Conservation (phyloP, 2,797 vertebrate species). For the Rhyacichthys aspro region DNA sequence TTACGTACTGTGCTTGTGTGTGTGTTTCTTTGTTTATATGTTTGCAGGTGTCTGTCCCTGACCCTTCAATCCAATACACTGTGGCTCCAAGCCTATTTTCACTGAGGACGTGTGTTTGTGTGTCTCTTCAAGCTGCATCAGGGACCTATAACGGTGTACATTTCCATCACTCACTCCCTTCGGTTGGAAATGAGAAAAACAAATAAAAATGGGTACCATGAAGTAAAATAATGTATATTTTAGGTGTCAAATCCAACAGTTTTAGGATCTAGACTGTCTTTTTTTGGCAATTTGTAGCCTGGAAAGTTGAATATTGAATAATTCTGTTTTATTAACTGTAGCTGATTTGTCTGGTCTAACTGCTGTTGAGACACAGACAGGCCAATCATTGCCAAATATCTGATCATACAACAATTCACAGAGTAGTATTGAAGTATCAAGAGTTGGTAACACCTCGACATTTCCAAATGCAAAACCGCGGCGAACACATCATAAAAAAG, state of each 20-base stretch:
- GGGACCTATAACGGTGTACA: constrained; percentile 39
- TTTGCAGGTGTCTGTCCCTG: constrained; percentile 49
- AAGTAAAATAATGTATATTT: neutral
- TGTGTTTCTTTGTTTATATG: constrained; percentile 42
- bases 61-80: constrained; percentile 46
- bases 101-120: constrained; percentile 16
- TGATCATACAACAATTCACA: neutral
- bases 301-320: too few species aligned
- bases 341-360: too few species aligned
- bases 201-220: constrained; percentile 8
- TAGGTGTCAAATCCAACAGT: too few species aligned
- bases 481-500: constrained; percentile 6
- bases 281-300: too few species aligned
- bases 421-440: neutral
- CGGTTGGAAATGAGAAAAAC: constrained; percentile 21
- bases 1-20: constrained; percentile 30
- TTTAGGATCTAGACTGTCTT: too few species aligned
- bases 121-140: constrained; percentile 26
- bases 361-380: neutral
- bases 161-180: constrained; percentile 45
- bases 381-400: too few species aligned
- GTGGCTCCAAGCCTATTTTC: constrained; percentile 12
- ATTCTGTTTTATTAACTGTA: neutral
- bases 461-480: neutral
- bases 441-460: neutral